phyloP scores from a whole-genome alignment of 1,140 invertebrate species.

The Paracyclopina nana region DNA sequence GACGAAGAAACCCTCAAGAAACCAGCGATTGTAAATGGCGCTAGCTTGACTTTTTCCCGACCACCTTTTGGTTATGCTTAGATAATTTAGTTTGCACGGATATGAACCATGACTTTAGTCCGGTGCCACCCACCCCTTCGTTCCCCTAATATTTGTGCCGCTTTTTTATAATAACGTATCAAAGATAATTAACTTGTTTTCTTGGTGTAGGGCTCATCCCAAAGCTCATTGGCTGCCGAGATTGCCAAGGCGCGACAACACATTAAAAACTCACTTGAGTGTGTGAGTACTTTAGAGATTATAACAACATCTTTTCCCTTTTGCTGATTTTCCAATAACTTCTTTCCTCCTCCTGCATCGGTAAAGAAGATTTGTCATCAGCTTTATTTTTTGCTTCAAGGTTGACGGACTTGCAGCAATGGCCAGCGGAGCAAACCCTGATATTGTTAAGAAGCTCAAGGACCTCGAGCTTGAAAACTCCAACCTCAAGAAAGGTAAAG shows the following conservation, averaged over 20 bases:
- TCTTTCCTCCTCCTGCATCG: not conserved
- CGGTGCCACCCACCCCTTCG: too few species aligned
- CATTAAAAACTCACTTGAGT: constrained; percentile 17
- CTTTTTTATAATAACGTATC: too few species aligned
- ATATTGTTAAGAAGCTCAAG: not conserved
- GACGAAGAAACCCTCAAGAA: not conserved
- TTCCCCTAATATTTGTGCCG: too few species aligned
- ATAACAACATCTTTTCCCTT: not conserved
- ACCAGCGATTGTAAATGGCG: too few species aligned
- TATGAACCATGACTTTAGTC: too few species aligned
- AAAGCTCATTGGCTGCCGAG: constrained; percentile 14
- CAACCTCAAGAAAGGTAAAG: constrained; percentile 7
- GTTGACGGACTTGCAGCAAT: constrained; percentile 3
- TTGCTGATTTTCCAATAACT: not conserved
- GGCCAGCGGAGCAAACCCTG: not conserved
- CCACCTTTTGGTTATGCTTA: too few species aligned
- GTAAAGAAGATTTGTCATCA: not conserved
- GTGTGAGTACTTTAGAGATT: constrained; percentile 14
- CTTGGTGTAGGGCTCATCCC: too few species aligned
- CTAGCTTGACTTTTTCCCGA: too few species aligned
- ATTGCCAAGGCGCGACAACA: constrained; percentile 14
- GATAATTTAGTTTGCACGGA: too few species aligned
- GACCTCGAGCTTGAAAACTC: constrained; percentile 5
- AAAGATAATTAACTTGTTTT: too few species aligned
- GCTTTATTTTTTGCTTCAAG: not conserved